A percentile compares a stretch with the other conserved stretches of the same genome.
Conservation (phyloP, 2,888 invertebrate genomes). For the Phaedon cochleariae region DNA sequence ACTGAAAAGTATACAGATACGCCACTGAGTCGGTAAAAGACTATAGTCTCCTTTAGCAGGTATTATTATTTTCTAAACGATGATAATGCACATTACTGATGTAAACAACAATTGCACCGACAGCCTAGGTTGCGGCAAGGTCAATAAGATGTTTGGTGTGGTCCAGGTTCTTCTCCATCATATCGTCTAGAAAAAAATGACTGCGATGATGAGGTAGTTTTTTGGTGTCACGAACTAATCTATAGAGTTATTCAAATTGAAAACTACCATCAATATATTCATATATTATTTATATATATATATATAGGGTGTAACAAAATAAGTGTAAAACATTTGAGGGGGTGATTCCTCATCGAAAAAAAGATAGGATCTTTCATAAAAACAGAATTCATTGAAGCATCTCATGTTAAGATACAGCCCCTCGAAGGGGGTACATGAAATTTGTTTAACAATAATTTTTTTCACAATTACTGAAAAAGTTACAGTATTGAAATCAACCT, state of each 20-base stretch:
- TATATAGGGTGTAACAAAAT: too few species aligned
- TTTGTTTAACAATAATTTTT: too few species aligned
- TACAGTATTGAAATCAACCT: too few species aligned
- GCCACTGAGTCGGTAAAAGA: constrained; percentile 26
- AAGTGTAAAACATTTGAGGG: too few species aligned
- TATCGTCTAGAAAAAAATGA: neutral
- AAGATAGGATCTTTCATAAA: too few species aligned
- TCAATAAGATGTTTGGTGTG: constrained; percentile 57
- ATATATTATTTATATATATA: too few species aligned
- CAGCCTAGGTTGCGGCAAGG: constrained; percentile 57
- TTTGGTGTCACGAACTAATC: neutral
- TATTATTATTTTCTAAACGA: constrained; percentile 59
- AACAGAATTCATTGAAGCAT: too few species aligned
- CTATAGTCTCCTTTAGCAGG: constrained; percentile 31
- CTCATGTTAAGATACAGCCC: too few species aligned
- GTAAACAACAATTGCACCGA: constrained; percentile 61
- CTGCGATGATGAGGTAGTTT: neutral
- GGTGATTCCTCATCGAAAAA: too few species aligned
- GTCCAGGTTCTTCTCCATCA: constrained; percentile 41
- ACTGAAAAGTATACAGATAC: neutral
- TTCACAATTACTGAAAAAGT: too few species aligned
- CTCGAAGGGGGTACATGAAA: too few species aligned
- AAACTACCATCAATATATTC: too few species aligned
- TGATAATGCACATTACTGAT: constrained; percentile 60
- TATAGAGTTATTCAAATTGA: neutral